A percentile compares a stretch with the other conserved stretches of the same genome.
phyloP scores from a whole-genome alignment of 2,888 invertebrate species.

The Melieria crassipennis region DNA sequence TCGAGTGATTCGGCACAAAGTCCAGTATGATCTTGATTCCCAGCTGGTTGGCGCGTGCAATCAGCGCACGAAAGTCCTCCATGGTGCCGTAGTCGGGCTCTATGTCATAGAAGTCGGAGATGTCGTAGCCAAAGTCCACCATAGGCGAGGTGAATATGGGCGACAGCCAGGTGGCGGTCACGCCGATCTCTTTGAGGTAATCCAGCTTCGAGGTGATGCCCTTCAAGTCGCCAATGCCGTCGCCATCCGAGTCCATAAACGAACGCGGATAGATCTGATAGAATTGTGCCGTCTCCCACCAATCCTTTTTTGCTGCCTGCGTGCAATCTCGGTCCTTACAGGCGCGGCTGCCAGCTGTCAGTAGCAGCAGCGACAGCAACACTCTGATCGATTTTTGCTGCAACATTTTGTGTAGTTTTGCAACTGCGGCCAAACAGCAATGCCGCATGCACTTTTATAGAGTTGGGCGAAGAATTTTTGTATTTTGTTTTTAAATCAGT shows the following conservation, averaged over 20 bases:
- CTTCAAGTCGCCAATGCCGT: slow-evolving; percentile 74
- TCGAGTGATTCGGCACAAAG: slow-evolving; percentile 72
- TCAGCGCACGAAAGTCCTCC: slow-evolving; percentile 68
- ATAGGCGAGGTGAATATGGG: slow-evolving; percentile 74
- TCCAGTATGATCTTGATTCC: slow-evolving; percentile 70
- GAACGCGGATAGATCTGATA: slow-evolving; percentile 83
- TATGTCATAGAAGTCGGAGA: slow-evolving; percentile 69
- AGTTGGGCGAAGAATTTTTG: neutral
- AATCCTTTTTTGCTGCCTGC: slow-evolving; percentile 41
- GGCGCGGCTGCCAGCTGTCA: neutral
- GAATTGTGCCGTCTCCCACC: slow-evolving; percentile 64
- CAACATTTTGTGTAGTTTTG: neutral
- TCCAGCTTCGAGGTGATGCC: slow-evolving; percentile 69
- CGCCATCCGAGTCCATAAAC: slow-evolving; percentile 79
- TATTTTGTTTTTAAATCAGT: neutral
- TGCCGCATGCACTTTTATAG: neutral
- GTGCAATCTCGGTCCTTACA: neutral
- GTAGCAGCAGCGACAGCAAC: neutral
- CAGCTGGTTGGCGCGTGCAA: slow-evolving; percentile 61
- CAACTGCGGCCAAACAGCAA: neutral
- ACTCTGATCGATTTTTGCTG: neutral
- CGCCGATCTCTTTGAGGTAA: slow-evolving; percentile 69
- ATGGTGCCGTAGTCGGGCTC: slow-evolving; percentile 71
- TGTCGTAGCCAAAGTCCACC: slow-evolving; percentile 75
- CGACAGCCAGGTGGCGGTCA: slow-evolving; percentile 72